A percentile compares a stretch with the other conserved stretches of the same genome.
Evolutionary conservation across 2,113 vertebrate genomes (phyloP).

Genomic region (Gasterosteus nipponicus): DNA sequence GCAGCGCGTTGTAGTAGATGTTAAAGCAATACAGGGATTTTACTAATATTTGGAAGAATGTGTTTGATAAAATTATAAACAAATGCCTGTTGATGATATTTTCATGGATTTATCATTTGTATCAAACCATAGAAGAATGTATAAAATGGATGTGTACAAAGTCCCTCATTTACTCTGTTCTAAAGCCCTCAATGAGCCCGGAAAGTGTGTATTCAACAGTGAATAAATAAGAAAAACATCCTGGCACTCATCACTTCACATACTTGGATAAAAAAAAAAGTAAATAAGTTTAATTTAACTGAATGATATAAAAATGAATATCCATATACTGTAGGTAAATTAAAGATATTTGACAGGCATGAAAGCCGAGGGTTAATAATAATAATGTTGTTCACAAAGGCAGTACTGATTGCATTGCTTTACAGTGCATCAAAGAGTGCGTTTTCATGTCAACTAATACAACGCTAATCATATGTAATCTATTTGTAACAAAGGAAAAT

Average conservation of each 20-base stretch:
- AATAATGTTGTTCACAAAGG: conserved; percentile 53
- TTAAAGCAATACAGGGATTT: conserved; percentile 36
- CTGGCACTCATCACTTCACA: conserved; percentile 39
- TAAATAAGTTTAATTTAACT: conserved; percentile 42
- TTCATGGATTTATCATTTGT: conserved; percentile 16
- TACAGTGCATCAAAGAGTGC: conserved; percentile 55
- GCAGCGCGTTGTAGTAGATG: conserved; percentile 14
- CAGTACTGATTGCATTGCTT: conserved; percentile 45
- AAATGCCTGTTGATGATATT: conserved; percentile 11
- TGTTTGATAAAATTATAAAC: conserved; percentile 3
- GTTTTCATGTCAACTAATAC: conserved; percentile 43
- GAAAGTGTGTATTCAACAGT: conserved; percentile 48
- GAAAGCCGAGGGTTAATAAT: conserved; percentile 40
- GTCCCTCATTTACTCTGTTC: conserved; percentile 67
- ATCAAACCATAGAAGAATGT: conserved; percentile 56
- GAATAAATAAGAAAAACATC: conserved; percentile 68
- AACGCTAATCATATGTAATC: conserved; percentile 31
- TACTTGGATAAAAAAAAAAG: conserved; percentile 23
- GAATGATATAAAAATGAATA: conserved; percentile 40
- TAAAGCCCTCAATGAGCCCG: conserved; percentile 40
- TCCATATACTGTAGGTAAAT: conserved; percentile 33
- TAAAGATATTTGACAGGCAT: conserved; percentile 51
- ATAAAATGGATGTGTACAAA: conserved; percentile 62
- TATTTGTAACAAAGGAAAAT: conserved; percentile 21
- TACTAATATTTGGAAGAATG: conserved; percentile 11